phyloP scores from a whole-genome alignment of 2,888 invertebrate genomes.

The Drosophila borborema region DNA sequence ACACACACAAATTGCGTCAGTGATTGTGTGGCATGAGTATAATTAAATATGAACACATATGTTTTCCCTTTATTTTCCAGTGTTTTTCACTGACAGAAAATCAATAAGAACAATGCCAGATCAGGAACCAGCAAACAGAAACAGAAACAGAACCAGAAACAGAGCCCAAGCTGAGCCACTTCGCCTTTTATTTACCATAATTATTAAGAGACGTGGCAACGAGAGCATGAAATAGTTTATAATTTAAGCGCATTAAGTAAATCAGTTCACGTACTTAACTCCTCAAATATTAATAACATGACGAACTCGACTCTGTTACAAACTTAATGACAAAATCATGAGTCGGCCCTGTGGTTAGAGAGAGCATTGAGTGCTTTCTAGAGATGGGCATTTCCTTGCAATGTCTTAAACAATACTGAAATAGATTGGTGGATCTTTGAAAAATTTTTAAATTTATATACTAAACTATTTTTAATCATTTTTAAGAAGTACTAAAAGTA shows the following conservation, averaged over 20 bases:
- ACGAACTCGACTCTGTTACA: constrained; percentile 33
- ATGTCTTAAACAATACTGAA: not conserved
- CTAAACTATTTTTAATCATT: too few species aligned
- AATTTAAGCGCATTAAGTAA: constrained; percentile 66
- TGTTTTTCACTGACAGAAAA: constrained; percentile 63
- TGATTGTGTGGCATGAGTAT: constrained; percentile 55
- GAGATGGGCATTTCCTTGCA: not conserved
- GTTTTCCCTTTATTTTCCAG: constrained; percentile 59
- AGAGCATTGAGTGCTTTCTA: not conserved
- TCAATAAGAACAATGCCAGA: constrained; percentile 61
- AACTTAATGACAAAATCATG: constrained; percentile 50
- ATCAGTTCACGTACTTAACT: constrained; percentile 58
- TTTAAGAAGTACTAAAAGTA: too few species aligned
- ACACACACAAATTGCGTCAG: constrained; percentile 38
- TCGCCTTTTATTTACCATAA: constrained; percentile 49
- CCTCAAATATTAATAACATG: constrained; percentile 68
- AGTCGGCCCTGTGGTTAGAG: constrained; percentile 5
- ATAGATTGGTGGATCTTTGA: too few species aligned
- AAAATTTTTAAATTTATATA: too few species aligned
- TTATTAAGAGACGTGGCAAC: constrained; percentile 31
- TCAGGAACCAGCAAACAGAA: not conserved
- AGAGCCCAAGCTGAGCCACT: constrained; percentile 6
- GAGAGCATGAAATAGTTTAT: constrained; percentile 54
- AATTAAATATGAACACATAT: constrained; percentile 74
- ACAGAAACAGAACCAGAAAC: not conserved